Evolutionary conservation across 2,113 vertebrate species (phyloP), one percentile per base, ranked within the genome.

Genomic region (Willisornis vidua): DNA sequence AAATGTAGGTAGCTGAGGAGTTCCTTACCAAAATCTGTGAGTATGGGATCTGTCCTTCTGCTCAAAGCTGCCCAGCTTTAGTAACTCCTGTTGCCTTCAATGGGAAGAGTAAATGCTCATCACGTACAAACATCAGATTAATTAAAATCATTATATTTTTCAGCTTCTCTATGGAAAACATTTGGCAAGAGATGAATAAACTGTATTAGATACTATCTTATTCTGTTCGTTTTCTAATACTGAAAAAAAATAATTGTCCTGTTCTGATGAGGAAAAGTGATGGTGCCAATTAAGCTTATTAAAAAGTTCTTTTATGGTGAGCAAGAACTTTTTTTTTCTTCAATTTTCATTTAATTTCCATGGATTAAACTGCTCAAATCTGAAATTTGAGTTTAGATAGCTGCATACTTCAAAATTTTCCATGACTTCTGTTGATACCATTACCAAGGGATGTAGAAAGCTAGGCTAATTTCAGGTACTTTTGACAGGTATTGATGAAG

Each of bases 151-250:
- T 95, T 94, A 65, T 29, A 19, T 88, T 93, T 95, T 94, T 96
- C 73, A 52, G 61, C 73, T 88, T 91, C 93, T 88, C 26, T 90
- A 67, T 63, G 88, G 73, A 73, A 92, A 97, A 86, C 46, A 54
- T 75, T 92, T 97, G 96, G 95, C 96, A 81, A 88, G 85, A 96
- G 93, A 95, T 97, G 79, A 96, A 94, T 93, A 81, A 95, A 43
- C 48, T 71, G 0, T 92, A 59, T 77, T 71, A 94, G 92, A 97
- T 97, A 52, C 65, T 96, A 94, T 97, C 92, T 90, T 88, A 41
- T 59, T 90, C 57, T 71, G 22, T 91, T 90, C 55, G 4, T 93
- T 93, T 94, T 92, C 61, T 88, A 92, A 91, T 75, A 52, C 65
- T 84, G 59, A 28, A 85, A 93, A 93, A 87, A 52, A 90, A 87